These are phyloP conservation scores for Coilia nasus DNA, from an alignment of 2,797 vertebrate species.

Conservation along the genomic window DNA sequence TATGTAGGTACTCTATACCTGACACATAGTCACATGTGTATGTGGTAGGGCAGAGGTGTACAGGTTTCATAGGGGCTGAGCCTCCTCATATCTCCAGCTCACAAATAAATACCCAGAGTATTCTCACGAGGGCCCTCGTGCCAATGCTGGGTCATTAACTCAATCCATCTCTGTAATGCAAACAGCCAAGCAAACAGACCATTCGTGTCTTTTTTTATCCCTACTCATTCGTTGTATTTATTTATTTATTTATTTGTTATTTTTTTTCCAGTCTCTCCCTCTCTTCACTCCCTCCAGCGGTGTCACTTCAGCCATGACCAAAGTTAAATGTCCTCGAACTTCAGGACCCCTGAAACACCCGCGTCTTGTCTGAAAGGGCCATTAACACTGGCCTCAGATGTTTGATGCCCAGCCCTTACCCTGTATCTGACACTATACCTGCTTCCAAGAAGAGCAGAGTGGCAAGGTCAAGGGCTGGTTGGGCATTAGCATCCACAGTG, in stretches of 20 bases:
- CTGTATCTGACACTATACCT: neutral
- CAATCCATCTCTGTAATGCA: conserved; percentile 22
- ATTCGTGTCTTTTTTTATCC: conserved; percentile 19
- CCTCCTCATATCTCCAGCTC: neutral
- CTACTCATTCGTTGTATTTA: neutral
- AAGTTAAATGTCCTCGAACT: conserved; percentile 18
- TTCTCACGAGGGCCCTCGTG: neutral
- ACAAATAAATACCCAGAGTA: conserved; percentile 7
- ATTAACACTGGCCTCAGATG: neutral
- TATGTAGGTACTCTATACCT: no score
- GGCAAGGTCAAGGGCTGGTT: neutral
- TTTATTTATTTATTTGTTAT: neutral
- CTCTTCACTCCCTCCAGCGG: neutral
- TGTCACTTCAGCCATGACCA: neutral
- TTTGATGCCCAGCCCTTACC: neutral
- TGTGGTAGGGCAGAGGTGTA: neutral
- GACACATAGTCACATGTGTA: neutral
- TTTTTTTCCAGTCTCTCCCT: neutral
- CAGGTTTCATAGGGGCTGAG: neutral
- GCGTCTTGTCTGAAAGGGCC: neutral
- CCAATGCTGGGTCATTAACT: conserved; percentile 12
- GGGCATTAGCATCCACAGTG: neutral
- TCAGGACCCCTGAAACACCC: neutral
- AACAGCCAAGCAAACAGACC: conserved; percentile 18
- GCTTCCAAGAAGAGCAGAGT: neutral